A percentile compares a stretch with the other conserved stretches of the same genome.
Evolutionary conservation across 1,140 invertebrate genomes (phyloP).

Genomic region (Procambarus virginalis): DNA sequence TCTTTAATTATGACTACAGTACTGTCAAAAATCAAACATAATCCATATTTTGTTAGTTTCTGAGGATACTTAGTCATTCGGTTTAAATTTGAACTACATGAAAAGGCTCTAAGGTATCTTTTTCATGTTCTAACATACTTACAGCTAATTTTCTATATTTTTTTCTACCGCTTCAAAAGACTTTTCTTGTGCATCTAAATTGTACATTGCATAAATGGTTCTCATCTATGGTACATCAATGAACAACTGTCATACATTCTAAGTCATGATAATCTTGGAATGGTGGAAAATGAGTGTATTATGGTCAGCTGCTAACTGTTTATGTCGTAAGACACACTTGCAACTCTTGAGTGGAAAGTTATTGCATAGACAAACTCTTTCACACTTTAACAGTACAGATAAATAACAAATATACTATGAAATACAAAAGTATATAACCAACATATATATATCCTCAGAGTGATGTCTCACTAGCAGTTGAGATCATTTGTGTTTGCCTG

Average conservation of each 20-base stretch:
- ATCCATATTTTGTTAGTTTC: not conserved
- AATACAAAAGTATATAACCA: not conserved
- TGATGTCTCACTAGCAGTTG: conserved; percentile 58
- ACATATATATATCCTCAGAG: conserved; percentile 26
- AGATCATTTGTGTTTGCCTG: conserved; percentile 56
- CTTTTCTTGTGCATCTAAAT: not conserved
- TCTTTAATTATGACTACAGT: not conserved
- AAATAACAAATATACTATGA: not conserved
- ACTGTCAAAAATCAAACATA: not conserved
- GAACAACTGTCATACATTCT: not conserved
- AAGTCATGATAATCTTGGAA: not conserved
- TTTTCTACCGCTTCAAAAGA: not conserved
- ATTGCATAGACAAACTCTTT: not conserved
- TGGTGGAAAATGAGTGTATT: not conserved
- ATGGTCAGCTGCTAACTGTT: not conserved
- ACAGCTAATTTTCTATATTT: not conserved
- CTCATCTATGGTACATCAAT: not conserved
- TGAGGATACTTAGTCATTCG: not conserved
- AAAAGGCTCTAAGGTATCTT: not conserved
- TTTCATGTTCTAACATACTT: not conserved
- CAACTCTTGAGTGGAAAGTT: not conserved
- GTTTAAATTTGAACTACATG: not conserved
- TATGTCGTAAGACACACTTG: not conserved
- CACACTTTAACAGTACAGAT: not conserved
- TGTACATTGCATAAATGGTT: not conserved